phyloP scores from a whole-genome alignment of 2,888 invertebrate species.

The Netelia melanura region DNA sequence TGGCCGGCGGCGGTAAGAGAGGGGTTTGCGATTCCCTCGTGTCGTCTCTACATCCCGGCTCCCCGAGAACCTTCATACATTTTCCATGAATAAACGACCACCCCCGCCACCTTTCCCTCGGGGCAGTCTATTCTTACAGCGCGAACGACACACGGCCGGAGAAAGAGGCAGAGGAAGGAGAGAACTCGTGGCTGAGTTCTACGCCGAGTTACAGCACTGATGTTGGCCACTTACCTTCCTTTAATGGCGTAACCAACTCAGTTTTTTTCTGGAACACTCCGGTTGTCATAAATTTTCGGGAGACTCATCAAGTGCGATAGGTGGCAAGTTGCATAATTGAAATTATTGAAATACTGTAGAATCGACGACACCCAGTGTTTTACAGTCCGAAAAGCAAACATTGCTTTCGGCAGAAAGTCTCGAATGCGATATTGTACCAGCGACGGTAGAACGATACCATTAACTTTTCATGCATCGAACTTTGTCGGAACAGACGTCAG shows the following conservation, averaged over 20 bases:
- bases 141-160: conserved; percentile 21
- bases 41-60: conserved; percentile 68
- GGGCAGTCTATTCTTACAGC: conserved; percentile 59
- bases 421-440: neutral
- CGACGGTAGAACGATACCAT: neutral
- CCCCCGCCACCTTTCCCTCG: conserved; percentile 39
- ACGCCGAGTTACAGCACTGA: conserved; percentile 60
- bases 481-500: conserved; percentile 15
- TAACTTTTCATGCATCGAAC: conserved; percentile 28
- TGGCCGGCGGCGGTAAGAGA: conserved; percentile 58
- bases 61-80: conserved; percentile 80
- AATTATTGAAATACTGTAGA: neutral
- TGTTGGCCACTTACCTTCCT: conserved; percentile 57
- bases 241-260: conserved; percentile 45
- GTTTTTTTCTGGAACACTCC: conserved; percentile 27
- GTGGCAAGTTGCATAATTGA: conserved; percentile 5
- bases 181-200: conserved; percentile 53
- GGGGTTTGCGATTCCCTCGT: conserved; percentile 50
- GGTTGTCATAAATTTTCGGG: conserved; percentile 26
- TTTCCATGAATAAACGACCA: conserved; percentile 78
- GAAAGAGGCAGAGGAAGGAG: conserved; percentile 13
- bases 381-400: neutral
- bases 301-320: conserved; percentile 39
- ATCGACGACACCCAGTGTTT: neutral
- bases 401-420: neutral